Evolutionary conservation across 2,888 invertebrate genomes (phyloP).

Genomic region (Leucozona laternaria): DNA sequence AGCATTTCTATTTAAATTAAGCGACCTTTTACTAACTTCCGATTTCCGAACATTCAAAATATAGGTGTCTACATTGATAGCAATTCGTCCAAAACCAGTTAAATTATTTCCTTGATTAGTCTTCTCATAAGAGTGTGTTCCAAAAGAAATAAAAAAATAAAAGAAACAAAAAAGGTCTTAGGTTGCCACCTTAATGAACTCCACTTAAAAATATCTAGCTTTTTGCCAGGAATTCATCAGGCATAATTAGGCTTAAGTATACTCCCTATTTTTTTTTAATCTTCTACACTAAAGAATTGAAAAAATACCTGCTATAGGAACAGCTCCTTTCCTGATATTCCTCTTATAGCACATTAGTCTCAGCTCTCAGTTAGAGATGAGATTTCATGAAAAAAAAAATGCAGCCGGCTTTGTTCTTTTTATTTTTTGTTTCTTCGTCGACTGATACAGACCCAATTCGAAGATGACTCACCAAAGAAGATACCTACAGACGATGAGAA

Average conservation of each 20-base stretch:
- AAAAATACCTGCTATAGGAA: slow-evolving; percentile 9
- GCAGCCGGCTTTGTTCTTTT: not conserved
- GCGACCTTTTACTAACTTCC: too few species aligned
- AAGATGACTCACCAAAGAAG: slow-evolving; percentile 53
- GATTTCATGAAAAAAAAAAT: slow-evolving; percentile 9
- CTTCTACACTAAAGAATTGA: slow-evolving; percentile 10
- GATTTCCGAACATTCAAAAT: too few species aligned
- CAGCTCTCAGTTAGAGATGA: slow-evolving; percentile 56
- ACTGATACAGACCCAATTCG: not conserved
- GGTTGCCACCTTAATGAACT: slow-evolving; percentile 15
- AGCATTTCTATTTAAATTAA: too few species aligned
- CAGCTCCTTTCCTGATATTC: slow-evolving; percentile 45
- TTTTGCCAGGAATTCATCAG: slow-evolving; percentile 48
- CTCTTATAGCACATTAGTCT: slow-evolving; percentile 58
- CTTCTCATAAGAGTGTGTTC: not conserved
- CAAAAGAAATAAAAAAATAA: not conserved
- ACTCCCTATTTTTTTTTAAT: slow-evolving; percentile 32
- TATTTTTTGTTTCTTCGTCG: not conserved
- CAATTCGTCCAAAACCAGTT: not conserved
- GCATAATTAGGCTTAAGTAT: slow-evolving; percentile 52
- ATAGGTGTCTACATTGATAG: not conserved
- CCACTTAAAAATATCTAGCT: not conserved
- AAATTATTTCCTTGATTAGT: not conserved
- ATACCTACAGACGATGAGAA: slow-evolving; percentile 26
- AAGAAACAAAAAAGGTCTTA: slow-evolving; percentile 8